Percentiles rank a stretch among this genome's conserved stretches.
These are phyloP conservation scores for Heterodera carotae DNA, from an alignment of 1,140 invertebrate genomes.

Conservation along the genomic window DNA sequence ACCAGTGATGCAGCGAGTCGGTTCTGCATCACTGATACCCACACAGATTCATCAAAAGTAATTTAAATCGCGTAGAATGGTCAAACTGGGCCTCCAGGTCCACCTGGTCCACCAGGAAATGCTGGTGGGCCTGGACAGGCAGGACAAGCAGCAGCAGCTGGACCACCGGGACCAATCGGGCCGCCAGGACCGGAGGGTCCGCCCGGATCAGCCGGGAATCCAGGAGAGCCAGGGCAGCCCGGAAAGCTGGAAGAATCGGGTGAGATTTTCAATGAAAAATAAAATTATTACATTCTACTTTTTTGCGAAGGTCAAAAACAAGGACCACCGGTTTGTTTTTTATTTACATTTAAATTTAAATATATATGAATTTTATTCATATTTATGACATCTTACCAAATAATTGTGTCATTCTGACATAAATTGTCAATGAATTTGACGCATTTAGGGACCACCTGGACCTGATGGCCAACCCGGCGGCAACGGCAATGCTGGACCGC, in stretches of 20 bases:
- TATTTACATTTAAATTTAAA: no score
- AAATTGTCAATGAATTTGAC: no score
- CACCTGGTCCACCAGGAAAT: background rate
- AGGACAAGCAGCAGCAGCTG: background rate
- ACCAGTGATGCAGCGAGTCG: no score
- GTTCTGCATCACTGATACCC: no score
- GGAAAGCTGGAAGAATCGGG: background rate
- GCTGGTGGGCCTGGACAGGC: background rate
- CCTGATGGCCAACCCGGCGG: slow-evolving; percentile 17
- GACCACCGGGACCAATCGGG: slow-evolving; percentile 25
- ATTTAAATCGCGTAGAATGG: slow-evolving; percentile 30
- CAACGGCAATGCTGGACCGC: slow-evolving; percentile 9
- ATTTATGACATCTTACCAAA: no score
- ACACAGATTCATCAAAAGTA: no score
- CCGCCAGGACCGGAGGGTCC: background rate
- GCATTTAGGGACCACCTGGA: slow-evolving; percentile 22
- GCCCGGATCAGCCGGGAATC: background rate
- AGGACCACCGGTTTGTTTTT: no score
- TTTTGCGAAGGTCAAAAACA: no score
- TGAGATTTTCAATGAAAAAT: no score
- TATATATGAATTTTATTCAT: no score
- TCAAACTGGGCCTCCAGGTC: slow-evolving; percentile 37
- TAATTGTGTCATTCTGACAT: no score
- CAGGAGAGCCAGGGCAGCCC: slow-evolving; percentile 19
- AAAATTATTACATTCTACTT: no score